Evolutionary conservation across 2,888 invertebrate species (phyloP).

Genomic region (Cecidostiba fungosa): DNA sequence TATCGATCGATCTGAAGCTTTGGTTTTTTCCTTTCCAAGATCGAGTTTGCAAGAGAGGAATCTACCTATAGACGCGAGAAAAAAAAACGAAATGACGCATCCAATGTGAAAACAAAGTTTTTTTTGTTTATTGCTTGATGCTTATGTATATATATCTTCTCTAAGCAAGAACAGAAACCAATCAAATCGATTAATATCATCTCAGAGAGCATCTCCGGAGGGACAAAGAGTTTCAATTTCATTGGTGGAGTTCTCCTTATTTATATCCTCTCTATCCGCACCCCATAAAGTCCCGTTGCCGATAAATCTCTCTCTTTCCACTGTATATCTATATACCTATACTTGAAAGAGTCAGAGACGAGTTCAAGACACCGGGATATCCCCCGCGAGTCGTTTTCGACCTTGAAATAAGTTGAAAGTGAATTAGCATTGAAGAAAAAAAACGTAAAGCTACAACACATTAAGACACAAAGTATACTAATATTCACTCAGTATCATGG

Average conservation of each 20-base stretch:
- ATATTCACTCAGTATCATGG: background rate
- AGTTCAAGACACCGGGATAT: background rate
- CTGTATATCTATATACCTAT: too few relatives aligned
- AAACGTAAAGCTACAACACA: background rate
- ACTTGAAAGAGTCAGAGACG: background rate
- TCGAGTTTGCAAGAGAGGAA: background rate
- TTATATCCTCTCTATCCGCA: background rate
- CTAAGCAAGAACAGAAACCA: too few relatives aligned
- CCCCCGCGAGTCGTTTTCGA: background rate
- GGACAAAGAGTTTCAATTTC: conserved; percentile 6
- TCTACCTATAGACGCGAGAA: background rate
- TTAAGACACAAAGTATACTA: background rate
- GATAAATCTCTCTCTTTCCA: background rate
- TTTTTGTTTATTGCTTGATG: background rate
- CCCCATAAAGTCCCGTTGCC: background rate
- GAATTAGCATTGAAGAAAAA: background rate
- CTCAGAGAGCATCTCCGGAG: background rate
- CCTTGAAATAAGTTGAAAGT: background rate
- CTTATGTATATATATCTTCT: background rate
- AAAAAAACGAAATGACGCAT: background rate
- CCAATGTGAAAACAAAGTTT: background rate
- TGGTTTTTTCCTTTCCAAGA: background rate
- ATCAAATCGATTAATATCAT: conserved; percentile 2
- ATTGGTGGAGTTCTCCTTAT: background rate
- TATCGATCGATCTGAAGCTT: background rate